Percentiles rank a stretch among this genome's conserved stretches.
These are phyloP conservation scores for Odontesthes bonariensis DNA, from an alignment of 2,113 vertebrate genomes.

Conservation along the genomic window DNA sequence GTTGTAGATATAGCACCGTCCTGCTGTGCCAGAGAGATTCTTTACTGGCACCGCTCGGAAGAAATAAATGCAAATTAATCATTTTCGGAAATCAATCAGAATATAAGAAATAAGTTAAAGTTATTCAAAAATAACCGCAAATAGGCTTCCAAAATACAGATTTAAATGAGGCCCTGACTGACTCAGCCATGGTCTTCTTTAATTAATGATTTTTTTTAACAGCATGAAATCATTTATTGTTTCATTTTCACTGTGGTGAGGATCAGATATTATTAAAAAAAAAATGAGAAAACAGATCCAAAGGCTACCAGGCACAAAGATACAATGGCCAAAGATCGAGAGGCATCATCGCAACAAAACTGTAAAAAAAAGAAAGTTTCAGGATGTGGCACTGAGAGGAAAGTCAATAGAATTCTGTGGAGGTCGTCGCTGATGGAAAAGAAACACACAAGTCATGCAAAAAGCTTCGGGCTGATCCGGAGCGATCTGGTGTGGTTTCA, in stretches of 20 bases:
- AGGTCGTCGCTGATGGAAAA: neutral
- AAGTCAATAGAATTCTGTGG: too few relatives aligned
- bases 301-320: too few relatives aligned
- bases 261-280: too few relatives aligned
- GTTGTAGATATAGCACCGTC: conserved; percentile 1
- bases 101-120: neutral
- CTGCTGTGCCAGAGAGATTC: too few relatives aligned
- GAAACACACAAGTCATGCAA: neutral
- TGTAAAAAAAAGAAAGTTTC: neutral
- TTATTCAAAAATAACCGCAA: neutral
- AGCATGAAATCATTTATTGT: neutral
- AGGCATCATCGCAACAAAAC: neutral
- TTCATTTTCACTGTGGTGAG: too few relatives aligned
- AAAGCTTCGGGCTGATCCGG: neutral
- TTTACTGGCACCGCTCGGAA: too few relatives aligned
- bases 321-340: neutral
- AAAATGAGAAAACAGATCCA: too few relatives aligned
- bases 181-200: neutral
- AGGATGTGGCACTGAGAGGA: too few relatives aligned
- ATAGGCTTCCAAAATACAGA: neutral
- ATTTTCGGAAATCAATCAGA: neutral
- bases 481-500: neutral
- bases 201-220: neutral
- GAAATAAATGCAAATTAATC: neutral
- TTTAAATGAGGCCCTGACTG: too few relatives aligned